These are phyloP conservation scores for Lordiphosa collinella DNA, from an alignment of 1,140 invertebrate genomes.

Conservation along the genomic window DNA sequence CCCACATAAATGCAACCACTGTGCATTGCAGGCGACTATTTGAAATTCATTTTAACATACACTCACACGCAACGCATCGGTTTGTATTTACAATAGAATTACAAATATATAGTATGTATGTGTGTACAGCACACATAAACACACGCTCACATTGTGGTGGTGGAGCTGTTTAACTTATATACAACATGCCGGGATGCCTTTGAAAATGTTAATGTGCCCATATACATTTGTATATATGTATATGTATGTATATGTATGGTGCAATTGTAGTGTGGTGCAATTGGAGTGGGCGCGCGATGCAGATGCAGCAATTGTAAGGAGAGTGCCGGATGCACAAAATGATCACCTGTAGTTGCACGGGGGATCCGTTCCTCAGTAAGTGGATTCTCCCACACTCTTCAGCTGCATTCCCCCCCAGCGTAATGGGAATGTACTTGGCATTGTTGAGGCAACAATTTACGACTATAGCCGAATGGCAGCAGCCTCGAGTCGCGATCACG, in stretches of 20 bases:
- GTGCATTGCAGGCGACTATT: neutral
- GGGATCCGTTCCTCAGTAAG: too few species aligned
- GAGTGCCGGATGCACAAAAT: too few species aligned
- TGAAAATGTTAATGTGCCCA: conserved; percentile 8
- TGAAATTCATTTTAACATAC: conserved; percentile 16
- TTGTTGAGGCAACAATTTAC: conserved; percentile 9
- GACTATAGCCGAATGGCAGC: conserved; percentile 8
- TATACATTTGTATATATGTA: neutral
- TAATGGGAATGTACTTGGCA: conserved; percentile 17
- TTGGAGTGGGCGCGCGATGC: too few species aligned
- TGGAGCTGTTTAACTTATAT: neutral
- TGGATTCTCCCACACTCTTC: too few species aligned
- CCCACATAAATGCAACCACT: too few species aligned
- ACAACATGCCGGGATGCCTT: too few species aligned
- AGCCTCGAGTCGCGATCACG: conserved; percentile 27
- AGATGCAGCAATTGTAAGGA: too few species aligned
- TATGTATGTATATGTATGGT: too few species aligned
- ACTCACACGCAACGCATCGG: neutral
- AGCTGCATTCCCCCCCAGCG: too few species aligned
- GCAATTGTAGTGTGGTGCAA: too few species aligned
- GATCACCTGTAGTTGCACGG: too few species aligned
- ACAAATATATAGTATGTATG: conserved; percentile 6
- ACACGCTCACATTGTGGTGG: neutral
- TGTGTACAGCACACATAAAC: neutral
- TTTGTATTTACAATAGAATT: conserved; percentile 14